A percentile compares a stretch with the other conserved stretches of the same genome.
phyloP scores from a whole-genome alignment of 2,888 invertebrate genomes.

The Slavum lentiscoides region DNA sequence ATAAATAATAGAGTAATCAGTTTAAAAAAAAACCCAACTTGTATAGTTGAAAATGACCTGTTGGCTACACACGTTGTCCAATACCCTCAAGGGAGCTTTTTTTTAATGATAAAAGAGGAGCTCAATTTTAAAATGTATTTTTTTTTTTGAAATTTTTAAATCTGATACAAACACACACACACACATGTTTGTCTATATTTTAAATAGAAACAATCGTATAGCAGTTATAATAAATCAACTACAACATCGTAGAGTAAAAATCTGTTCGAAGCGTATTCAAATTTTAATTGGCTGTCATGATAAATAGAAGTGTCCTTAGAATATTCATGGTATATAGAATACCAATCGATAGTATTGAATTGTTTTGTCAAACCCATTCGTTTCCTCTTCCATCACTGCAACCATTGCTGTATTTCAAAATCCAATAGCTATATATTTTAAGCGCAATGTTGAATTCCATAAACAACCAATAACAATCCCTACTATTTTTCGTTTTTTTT shows the following conservation, averaged over 20 bases:
- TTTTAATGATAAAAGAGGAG: no score
- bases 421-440: not conserved
- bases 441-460: constrained; percentile 9
- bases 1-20: no score
- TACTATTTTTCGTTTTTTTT: not conserved
- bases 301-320: not conserved
- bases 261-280: not conserved
- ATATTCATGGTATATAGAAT: not conserved
- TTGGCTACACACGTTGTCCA: no score
- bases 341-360: constrained; percentile 15
- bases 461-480: not conserved
- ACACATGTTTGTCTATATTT: no score
- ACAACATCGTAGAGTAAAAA: not conserved
- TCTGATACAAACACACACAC: no score
- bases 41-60: no score
- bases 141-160: no score
- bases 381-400: not conserved
- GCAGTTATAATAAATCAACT: not conserved
- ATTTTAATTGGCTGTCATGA: constrained; percentile 20
- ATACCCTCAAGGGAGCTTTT: no score
- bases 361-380: constrained; percentile 34
- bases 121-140: no score
- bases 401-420: not conserved
- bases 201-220: not conserved
- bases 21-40: no score